Percentiles rank a stretch among this genome's conserved stretches.
These are phyloP conservation scores for Bathybates hornii DNA, from an alignment of 2,113 vertebrate genomes.

Conservation along the genomic window DNA sequence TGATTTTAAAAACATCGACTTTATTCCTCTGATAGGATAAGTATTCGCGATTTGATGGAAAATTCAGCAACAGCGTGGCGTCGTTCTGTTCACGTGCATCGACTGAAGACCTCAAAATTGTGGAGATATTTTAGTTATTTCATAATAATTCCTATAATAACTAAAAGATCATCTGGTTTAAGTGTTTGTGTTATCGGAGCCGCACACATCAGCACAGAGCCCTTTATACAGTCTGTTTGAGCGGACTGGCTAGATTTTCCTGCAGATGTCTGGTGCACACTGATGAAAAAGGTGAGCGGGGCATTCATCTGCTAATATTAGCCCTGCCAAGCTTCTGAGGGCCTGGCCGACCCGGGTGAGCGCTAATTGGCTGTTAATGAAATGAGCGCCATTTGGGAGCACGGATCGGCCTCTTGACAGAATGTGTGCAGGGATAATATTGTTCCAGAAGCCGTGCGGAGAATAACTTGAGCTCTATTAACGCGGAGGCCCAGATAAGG, in stretches of 20 bases:
- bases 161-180: neutral
- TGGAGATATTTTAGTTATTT: neutral
- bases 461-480: conserved; percentile 84
- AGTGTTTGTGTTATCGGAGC: neutral
- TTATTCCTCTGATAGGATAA: neutral
- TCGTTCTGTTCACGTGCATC: neutral
- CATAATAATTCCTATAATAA: neutral
- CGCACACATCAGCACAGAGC: neutral
- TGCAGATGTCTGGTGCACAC: neutral
- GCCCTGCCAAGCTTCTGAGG: conserved; percentile 57
- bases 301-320: conserved; percentile 58
- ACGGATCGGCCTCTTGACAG: conserved; percentile 66
- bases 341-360: conserved; percentile 26
- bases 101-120: neutral
- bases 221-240: neutral
- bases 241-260: neutral
- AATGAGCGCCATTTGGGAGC: conserved; percentile 71
- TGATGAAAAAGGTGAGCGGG: conserved; percentile 49
- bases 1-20: neutral
- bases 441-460: conserved; percentile 83
- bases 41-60: neutral
- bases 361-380: conserved; percentile 74
- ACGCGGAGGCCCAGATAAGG: conserved; percentile 57
- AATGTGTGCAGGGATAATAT: conserved; percentile 74
- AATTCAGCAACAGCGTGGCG: neutral